These are phyloP conservation scores for Rynchops niger DNA, from an alignment of 2,113 vertebrate genomes.

Conservation along the genomic window DNA sequence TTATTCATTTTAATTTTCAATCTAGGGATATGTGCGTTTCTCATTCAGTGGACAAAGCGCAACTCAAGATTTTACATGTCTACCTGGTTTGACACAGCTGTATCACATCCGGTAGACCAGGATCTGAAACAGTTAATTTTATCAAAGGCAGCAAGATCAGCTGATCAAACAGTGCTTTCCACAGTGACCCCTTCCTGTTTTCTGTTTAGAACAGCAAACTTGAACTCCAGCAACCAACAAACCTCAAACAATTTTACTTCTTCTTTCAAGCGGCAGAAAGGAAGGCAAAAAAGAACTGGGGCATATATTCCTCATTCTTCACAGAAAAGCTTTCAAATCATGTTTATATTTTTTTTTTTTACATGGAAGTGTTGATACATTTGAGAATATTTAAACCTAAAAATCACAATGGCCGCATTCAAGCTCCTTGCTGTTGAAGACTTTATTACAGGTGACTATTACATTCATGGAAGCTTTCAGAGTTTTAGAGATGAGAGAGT, in stretches of 20 bases:
- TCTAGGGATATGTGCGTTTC: not conserved
- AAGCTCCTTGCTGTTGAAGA: not conserved
- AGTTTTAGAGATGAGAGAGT: not conserved
- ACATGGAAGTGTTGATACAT: not conserved
- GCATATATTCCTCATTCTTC: not conserved
- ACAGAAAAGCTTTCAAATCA: not conserved
- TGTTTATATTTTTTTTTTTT: not conserved
- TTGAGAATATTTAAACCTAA: not conserved
- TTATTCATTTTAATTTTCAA: not conserved
- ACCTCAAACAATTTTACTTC: slow-evolving; percentile 72
- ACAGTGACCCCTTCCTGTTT: slow-evolving; percentile 74
- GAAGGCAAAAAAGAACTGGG: slow-evolving; percentile 26
- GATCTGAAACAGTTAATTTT: slow-evolving; percentile 36
- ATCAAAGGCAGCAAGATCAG: slow-evolving; percentile 24
- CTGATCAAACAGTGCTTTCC: slow-evolving; percentile 58
- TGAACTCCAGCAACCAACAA: slow-evolving; percentile 43
- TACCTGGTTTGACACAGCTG: not conserved
- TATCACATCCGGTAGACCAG: not conserved
- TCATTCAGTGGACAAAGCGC: not conserved
- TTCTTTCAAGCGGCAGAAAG: slow-evolving; percentile 64
- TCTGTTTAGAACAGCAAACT: slow-evolving; percentile 45
- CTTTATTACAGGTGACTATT: not conserved
- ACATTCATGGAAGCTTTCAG: not conserved
- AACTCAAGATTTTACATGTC: not conserved
- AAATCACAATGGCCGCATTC: not conserved